Evolutionary conservation across 2,888 invertebrate genomes (phyloP), one percentile per base, ranked within the genome.

Genomic region (Masnerella sp.): DNA sequence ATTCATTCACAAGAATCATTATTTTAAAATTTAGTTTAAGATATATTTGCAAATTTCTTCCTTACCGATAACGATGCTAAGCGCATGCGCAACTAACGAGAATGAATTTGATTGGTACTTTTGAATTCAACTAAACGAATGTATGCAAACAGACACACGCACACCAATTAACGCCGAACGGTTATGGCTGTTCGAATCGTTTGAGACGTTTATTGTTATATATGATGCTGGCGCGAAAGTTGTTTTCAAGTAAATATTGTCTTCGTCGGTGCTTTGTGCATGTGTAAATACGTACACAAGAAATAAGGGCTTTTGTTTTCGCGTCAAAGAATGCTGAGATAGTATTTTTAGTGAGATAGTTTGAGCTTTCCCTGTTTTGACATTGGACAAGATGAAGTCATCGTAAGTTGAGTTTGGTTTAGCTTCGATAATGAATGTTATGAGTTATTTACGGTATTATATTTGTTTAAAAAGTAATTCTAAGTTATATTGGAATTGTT

Each of bases 311-410:
- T n/a, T n/a, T 25, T 25, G 25, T 5, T 5, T 25, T 4, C 25
- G 25, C 25, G 4, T 25, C 25, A 5, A 25, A 4, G 25, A 25
- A 7, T 25, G 4, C 7, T 5, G 25, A 25, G 5, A 25, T 5
- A 25, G 7, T 25, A 5, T 25, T 45, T 36, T 2, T 45, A 15
- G 34, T 34, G 17, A 20, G 40, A 11, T 8, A 14, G 12, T 8
- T 30, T 22, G 5, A 1, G 4, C 22, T 43, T n/a, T 43, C 12
- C 18, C 34, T 18, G 20, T 32, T 56, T 30, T 61, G 61, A 61
- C 61, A 49, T 30, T 40, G 49, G 20, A 49, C 9, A 67, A 56
- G 32, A 67, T 67, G 67, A 67, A 67, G 42, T 56, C 67, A 8
- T 45, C 58, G 67, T 67, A 38, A 67, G 67, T 49, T 20, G 22